A percentile compares a stretch with the other conserved stretches of the same genome.
These are phyloP conservation scores for Macaria notata DNA, from an alignment of 2,888 invertebrate species.

Conservation along the genomic window DNA sequence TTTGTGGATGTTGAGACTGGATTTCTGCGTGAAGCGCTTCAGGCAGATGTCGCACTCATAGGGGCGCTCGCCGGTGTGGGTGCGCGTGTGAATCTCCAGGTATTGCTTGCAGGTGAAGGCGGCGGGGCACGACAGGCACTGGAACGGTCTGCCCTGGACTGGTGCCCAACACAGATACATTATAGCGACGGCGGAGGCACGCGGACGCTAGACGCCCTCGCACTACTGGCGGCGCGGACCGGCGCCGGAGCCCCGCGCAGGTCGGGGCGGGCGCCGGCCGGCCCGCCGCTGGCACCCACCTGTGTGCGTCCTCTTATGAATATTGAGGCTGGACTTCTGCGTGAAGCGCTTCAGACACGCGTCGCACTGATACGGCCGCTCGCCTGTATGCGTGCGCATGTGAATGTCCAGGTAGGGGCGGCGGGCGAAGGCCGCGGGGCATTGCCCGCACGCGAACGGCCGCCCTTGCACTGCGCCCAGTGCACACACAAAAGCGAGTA, in stretches of 20 bases:
- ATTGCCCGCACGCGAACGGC: constrained; percentile 72
- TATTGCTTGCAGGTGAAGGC: constrained; percentile 84
- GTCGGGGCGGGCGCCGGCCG: constrained; percentile 70
- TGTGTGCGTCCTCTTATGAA: constrained; percentile 90
- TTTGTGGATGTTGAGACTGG: constrained; percentile 91
- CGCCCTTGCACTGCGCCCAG: constrained; percentile 80
- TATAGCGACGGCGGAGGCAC: constrained; percentile 76
- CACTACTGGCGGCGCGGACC: constrained; percentile 76
- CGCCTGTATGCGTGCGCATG: constrained; percentile 83
- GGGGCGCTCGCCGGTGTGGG: constrained; percentile 82
- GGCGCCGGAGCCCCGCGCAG: constrained; percentile 71
- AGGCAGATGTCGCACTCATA: constrained; percentile 89
- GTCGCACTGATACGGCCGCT: constrained; percentile 86
- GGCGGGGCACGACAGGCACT: constrained; percentile 83
- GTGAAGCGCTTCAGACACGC: constrained; percentile 90
- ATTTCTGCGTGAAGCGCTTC: constrained; percentile 92
- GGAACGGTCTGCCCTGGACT: constrained; percentile 83
- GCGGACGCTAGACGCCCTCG: constrained; percentile 72
- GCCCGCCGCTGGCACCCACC: constrained; percentile 80
- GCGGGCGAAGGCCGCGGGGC: constrained; percentile 76
- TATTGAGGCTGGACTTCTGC: constrained; percentile 91
- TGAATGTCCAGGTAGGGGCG: constrained; percentile 79
- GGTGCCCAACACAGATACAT: constrained; percentile 78
- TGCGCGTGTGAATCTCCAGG: constrained; percentile 84
- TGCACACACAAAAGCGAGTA: constrained; percentile 83